Evolutionary conservation across 2,113 vertebrate genomes (phyloP).

Genomic region (Oryzias woworae): DNA sequence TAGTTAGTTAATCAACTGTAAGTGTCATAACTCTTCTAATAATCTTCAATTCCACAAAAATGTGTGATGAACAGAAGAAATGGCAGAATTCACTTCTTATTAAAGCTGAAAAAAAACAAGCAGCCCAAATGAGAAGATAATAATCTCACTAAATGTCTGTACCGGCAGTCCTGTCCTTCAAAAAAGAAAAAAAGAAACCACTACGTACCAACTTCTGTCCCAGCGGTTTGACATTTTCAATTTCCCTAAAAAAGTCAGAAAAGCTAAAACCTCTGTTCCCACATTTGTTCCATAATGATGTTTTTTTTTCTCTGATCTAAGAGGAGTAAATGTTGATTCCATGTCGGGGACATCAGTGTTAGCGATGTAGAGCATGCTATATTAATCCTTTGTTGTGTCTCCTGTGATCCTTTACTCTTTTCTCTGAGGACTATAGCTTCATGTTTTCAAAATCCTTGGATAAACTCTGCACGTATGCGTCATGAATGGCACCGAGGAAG

Average conservation of each 20-base stretch:
- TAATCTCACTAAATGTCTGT: background rate
- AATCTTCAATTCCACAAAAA: background rate
- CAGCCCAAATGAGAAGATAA: background rate
- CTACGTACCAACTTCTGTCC: background rate
- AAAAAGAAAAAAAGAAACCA: background rate
- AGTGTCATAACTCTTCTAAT: background rate
- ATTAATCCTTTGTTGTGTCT: background rate
- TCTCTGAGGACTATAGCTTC: slow-evolving; percentile 80
- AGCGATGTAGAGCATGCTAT: background rate
- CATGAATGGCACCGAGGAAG: slow-evolving; percentile 91
- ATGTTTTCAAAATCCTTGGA: slow-evolving; percentile 86
- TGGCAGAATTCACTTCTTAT: background rate
- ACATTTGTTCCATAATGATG: background rate
- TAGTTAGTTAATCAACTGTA: too few species aligned
- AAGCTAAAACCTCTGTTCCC: background rate
- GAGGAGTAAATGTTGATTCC: background rate
- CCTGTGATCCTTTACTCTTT: background rate
- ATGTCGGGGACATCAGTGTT: background rate
- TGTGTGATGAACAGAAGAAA: background rate
- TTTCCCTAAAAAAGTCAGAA: slow-evolving; percentile 2
- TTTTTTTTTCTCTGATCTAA: background rate
- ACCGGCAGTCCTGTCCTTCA: background rate
- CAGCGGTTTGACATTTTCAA: background rate
- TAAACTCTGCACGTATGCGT: slow-evolving; percentile 90
- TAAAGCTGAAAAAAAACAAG: background rate